Percentiles rank a stretch among this genome's conserved stretches.
Conservation (phyloP, 2,888 invertebrate genomes). For the Nomada ruficornis region DNA sequence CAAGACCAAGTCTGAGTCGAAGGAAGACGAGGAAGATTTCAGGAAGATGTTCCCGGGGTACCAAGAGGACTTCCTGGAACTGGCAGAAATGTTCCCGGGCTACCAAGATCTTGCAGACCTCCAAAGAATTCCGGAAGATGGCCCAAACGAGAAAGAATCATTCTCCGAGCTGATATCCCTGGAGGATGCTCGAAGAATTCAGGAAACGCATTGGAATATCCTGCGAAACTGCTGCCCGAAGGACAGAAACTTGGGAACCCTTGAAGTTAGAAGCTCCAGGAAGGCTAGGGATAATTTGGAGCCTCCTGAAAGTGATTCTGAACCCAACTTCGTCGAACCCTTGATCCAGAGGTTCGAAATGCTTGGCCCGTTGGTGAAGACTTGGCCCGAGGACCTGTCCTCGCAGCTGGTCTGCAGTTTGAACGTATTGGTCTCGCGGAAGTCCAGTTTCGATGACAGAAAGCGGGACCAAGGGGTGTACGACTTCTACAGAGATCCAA, state of each 20-base stretch:
- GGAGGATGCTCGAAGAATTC: slow-evolving; percentile 87
- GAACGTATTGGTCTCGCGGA: slow-evolving; percentile 82
- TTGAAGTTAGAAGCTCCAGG: not conserved
- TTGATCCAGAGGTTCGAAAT: slow-evolving; percentile 86
- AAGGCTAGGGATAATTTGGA: not conserved
- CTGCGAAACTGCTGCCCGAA: slow-evolving; percentile 80
- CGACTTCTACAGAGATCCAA: slow-evolving; percentile 94
- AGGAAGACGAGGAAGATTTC: slow-evolving; percentile 47
- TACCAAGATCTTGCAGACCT: slow-evolving; percentile 4
- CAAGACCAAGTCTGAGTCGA: slow-evolving; percentile 14
- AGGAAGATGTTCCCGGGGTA: slow-evolving; percentile 36
- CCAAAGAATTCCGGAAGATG: not conserved
- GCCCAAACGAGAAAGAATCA: slow-evolving; percentile 44
- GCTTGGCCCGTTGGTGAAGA: not conserved
- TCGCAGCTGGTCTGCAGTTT: slow-evolving; percentile 84
- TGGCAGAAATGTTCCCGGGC: slow-evolving; percentile 30
- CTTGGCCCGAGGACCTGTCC: slow-evolving; percentile 2
- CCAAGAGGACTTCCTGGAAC: slow-evolving; percentile 38
- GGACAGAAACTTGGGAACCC: not conserved
- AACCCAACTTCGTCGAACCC: slow-evolving; percentile 84
- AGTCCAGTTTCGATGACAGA: not conserved
- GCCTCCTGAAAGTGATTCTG: not conserved
- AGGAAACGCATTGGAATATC: slow-evolving; percentile 87
- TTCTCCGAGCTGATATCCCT: slow-evolving; percentile 79
- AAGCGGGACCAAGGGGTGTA: slow-evolving; percentile 66